Percentiles rank a stretch among this genome's conserved stretches.
These are phyloP conservation scores for Rotaria sp. DNA, from an alignment of 2,888 invertebrate species.

Conservation along the genomic window DNA sequence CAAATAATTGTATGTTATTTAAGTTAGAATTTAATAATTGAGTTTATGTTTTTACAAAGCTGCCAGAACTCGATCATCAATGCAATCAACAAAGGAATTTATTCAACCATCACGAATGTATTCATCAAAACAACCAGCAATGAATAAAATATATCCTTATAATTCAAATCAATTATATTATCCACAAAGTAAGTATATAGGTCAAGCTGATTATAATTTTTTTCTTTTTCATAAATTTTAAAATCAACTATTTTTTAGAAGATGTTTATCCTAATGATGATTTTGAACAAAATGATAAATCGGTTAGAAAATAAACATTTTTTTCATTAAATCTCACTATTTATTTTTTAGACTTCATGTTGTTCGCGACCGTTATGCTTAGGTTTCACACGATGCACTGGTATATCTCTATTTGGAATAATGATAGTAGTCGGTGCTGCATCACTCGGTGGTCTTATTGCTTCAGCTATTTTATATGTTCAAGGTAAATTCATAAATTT, in stretches of 20 bases:
- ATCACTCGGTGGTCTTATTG: not conserved
- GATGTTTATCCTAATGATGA: not conserved
- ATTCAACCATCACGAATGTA: not conserved
- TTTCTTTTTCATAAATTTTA: not conserved
- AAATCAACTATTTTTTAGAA: not conserved
- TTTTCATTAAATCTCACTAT: not conserved
- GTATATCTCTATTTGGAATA: not conserved
- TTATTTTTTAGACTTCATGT: not conserved
- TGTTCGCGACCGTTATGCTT: not conserved
- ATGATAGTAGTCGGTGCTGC: not conserved
- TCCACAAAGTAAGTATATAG: not conserved
- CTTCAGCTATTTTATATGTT: not conserved
- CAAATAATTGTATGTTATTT: not conserved
- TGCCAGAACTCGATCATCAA: not conserved
- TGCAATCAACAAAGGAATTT: not conserved
- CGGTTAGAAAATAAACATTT: not conserved
- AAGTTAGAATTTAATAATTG: no score
- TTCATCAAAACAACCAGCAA: not conserved
- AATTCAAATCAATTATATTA: not conserved
- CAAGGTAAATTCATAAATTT: not conserved
- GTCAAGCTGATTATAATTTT: not conserved
- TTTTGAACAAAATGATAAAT: not conserved
- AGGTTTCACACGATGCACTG: not conserved
- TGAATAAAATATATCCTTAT: not conserved
- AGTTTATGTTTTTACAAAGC: not conserved